Evolutionary conservation across 2,113 vertebrate genomes (phyloP), one percentile per base, ranked within the genome.

Genomic region (Neomonachus schauinslandi): DNA sequence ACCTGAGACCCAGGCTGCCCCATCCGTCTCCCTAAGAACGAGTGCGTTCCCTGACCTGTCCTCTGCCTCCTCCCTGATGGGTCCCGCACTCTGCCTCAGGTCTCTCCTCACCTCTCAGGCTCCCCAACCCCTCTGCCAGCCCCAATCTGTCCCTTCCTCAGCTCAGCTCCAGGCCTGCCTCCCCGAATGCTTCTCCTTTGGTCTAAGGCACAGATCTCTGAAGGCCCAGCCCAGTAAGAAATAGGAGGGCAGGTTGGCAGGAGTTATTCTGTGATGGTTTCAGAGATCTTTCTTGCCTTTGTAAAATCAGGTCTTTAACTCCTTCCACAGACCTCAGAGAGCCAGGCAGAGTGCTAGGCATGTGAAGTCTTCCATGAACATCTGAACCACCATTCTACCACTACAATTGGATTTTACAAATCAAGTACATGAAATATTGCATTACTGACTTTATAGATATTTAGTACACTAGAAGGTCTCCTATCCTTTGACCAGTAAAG

Each of bases 21-120:
- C 4, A 15, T 19, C 16, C 9, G 3, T 36, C 89, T 67, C 59
- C 80, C 57, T 15, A 46, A 84, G 63, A 72, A 19, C 12, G 0
- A 7, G 33, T 24, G 7, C 2, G 12, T 15, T 65, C 4, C 16
- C 55, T 28, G 2, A 14, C 4, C 5, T 22, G 12, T 36, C 84
- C 63, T 59, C 84, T 5, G 26, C 2, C 46, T 83, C 59, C 3
- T 8, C 59, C 42, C 16, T 1, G 4, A 42, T 0, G 3, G 1
- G 1, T 11, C 18, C 19, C 1, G 4, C 2, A 6, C n/a, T 1
- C 7, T n/a, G 21, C 61, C 51, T 15, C 57, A 14, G 0, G 11
- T 13, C 49, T 24, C 21, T 5, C 22, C 4, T n/a, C n/a, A 26
- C 28, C 33, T 13, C 28, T 16, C 55, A n/a, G 42, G 42, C 91